Percentiles rank a stretch among this genome's conserved stretches.
Conservation (phyloP, 2,888 invertebrate genomes). For the Cheilosia scutellata region DNA sequence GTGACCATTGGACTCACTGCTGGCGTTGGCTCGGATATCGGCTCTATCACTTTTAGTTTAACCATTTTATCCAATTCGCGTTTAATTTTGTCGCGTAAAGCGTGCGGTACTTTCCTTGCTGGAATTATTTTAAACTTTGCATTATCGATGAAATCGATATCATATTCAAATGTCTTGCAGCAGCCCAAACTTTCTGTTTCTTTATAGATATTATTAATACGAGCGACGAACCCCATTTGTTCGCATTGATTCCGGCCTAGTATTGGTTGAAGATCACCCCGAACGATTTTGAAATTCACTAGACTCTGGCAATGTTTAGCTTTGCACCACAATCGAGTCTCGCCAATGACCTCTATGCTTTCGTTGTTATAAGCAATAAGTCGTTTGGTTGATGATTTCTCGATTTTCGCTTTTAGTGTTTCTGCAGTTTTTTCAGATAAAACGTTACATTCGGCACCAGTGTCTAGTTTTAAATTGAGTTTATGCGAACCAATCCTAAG, state of each 20-base stretch:
- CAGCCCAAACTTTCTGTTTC: slow-evolving; percentile 12
- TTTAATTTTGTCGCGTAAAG: not conserved
- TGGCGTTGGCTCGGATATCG: not conserved
- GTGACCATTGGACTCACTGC: not conserved
- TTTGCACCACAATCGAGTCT: slow-evolving; percentile 5
- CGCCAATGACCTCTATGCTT: too few relatives aligned
- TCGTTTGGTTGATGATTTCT: slow-evolving; percentile 1
- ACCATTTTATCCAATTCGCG: not conserved
- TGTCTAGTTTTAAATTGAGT: slow-evolving; percentile 10
- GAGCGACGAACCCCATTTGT: slow-evolving; percentile 25
- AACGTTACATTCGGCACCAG: slow-evolving; percentile 15
- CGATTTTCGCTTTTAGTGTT: not conserved
- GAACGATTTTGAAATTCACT: not conserved
- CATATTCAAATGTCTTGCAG: not conserved
- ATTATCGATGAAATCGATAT: not conserved
- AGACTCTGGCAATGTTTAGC: not conserved
- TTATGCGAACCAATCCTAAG: not conserved
- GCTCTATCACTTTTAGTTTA: not conserved
- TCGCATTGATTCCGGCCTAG: slow-evolving; percentile 10
- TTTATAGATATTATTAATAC: slow-evolving; percentile 18
- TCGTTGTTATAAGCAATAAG: too few relatives aligned
- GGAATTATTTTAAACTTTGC: not conserved
- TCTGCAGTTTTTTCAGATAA: slow-evolving; percentile 2
- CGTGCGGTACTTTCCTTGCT: not conserved
- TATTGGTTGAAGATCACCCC: slow-evolving; percentile 20